A percentile compares a stretch with the other conserved stretches of the same genome.
phyloP scores from a whole-genome alignment of 1,140 invertebrate species.

The Drosophila ogumai region DNA sequence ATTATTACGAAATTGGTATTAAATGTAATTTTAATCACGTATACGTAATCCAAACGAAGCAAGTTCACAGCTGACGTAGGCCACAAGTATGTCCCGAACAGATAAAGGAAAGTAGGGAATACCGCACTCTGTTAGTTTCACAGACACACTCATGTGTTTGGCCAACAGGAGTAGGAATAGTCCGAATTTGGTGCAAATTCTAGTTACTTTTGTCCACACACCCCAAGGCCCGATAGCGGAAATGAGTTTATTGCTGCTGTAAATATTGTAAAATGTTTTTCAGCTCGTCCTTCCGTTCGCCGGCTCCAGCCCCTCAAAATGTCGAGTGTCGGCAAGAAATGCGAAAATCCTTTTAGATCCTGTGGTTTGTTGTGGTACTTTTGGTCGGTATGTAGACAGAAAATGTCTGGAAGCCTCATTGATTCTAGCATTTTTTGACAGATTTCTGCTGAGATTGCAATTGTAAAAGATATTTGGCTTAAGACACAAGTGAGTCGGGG shows the following conservation, averaged over 20 bases:
- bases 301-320: conserved; percentile 10
- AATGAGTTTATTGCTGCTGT: conserved; percentile 70
- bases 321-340: conserved; percentile 62
- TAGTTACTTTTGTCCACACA: conserved; percentile 21
- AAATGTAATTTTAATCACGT: no score
- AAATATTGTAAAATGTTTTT: conserved; percentile 63
- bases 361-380: conserved; percentile 57
- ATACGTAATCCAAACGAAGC: no score
- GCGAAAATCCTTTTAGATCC: conserved; percentile 69
- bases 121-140: background rate
- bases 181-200: conserved; percentile 36
- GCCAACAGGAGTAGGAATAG: conserved; percentile 46
- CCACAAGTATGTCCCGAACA: background rate
- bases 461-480: conserved; percentile 39
- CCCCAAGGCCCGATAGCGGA: conserved; percentile 30
- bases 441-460: conserved; percentile 30
- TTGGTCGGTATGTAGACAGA: conserved; percentile 34
- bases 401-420: conserved; percentile 36
- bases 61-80: background rate
- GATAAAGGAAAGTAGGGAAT: background rate
- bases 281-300: conserved; percentile 32
- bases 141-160: conserved; percentile 1
- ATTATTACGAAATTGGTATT: background rate
- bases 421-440: conserved; percentile 43
- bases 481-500: conserved; percentile 9